These are phyloP conservation scores for Eretmocerus hayati DNA, from an alignment of 2,888 invertebrate species.

Conservation along the genomic window DNA sequence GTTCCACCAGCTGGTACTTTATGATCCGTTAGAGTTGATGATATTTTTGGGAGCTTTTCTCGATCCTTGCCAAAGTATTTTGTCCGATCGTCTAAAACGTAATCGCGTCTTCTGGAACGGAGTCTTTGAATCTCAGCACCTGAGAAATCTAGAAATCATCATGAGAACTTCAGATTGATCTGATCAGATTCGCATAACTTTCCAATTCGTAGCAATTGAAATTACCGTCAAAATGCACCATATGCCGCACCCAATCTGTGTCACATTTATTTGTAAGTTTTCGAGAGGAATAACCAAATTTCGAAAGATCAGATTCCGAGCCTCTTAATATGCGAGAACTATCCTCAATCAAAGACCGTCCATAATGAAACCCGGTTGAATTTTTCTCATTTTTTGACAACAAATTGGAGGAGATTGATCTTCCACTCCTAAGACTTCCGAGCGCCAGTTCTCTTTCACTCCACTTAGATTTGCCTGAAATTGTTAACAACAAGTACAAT, in stretches of 20 bases:
- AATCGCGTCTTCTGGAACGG: slow-evolving; percentile 6
- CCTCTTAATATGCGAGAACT: slow-evolving; percentile 68
- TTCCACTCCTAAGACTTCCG: slow-evolving; percentile 72
- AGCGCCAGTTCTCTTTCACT: slow-evolving; percentile 67
- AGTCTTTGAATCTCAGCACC: slow-evolving; percentile 22
- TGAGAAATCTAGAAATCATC: slow-evolving; percentile 8
- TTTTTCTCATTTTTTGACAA: slow-evolving; percentile 69
- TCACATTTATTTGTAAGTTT: slow-evolving; percentile 62
- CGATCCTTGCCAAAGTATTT: slow-evolving; percentile 18
- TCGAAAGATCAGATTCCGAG: slow-evolving; percentile 57
- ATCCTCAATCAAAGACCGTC: slow-evolving; percentile 63
- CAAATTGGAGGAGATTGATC: slow-evolving; percentile 64
- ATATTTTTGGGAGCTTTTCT: slow-evolving; percentile 56
- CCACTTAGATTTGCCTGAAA: slow-evolving; percentile 63
- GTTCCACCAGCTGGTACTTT: slow-evolving; percentile 71
- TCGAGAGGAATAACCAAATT: slow-evolving; percentile 68
- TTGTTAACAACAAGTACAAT: too few relatives aligned
- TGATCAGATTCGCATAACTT: too few relatives aligned
- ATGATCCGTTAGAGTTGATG: slow-evolving; percentile 62
- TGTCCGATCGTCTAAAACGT: slow-evolving; percentile 2
- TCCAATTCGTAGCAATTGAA: not conserved
- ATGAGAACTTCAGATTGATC: slow-evolving; percentile 1
- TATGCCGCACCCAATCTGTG: slow-evolving; percentile 68
- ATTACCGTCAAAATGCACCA: slow-evolving; percentile 62
- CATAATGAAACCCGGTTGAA: too few relatives aligned